Evolutionary conservation across 2,797 vertebrate species (phyloP).

Genomic region (Lacerta viridis): DNA sequence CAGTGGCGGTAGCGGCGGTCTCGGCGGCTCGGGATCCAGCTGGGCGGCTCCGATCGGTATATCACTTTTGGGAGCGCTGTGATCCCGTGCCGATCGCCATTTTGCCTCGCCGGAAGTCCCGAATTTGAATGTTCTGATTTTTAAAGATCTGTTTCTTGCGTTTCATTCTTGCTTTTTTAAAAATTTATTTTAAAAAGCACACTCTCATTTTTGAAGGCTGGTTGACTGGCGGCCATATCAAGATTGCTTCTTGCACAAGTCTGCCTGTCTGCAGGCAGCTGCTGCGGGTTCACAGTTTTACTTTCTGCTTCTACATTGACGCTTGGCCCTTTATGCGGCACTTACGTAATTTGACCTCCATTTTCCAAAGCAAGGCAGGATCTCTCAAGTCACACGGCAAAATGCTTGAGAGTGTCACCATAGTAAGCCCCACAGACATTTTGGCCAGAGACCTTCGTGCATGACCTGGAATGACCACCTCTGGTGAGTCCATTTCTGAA

Average conservation of each 20-base stretch:
- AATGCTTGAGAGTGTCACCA: conserved; percentile 49
- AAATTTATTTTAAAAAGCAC: neutral
- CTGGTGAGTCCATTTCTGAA: conserved; percentile 26
- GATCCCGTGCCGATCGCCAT: too few species aligned
- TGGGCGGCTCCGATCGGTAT: too few species aligned
- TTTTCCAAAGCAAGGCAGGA: conserved; percentile 39
- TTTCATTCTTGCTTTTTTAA: neutral
- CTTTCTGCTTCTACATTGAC: neutral
- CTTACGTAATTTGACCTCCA: conserved; percentile 42
- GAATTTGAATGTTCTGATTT: neutral
- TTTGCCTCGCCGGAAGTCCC: too few species aligned
- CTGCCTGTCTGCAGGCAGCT: neutral
- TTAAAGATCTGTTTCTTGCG: neutral
- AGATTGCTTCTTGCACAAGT: neutral
- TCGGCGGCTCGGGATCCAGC: too few species aligned
- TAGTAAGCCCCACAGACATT: conserved; percentile 61
- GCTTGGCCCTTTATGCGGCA: neutral
- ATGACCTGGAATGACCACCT: too few species aligned
- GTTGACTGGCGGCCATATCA: neutral
- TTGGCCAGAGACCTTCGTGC: conserved; percentile 16
- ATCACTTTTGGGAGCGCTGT: too few species aligned
- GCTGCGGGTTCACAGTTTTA: neutral
- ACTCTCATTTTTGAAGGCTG: neutral
- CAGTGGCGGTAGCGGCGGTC: too few species aligned
- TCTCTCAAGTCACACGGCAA: conserved; percentile 28